Conservation (phyloP, 2,113 vertebrate genomes). For the Megaptera novaeangliae region DNA sequence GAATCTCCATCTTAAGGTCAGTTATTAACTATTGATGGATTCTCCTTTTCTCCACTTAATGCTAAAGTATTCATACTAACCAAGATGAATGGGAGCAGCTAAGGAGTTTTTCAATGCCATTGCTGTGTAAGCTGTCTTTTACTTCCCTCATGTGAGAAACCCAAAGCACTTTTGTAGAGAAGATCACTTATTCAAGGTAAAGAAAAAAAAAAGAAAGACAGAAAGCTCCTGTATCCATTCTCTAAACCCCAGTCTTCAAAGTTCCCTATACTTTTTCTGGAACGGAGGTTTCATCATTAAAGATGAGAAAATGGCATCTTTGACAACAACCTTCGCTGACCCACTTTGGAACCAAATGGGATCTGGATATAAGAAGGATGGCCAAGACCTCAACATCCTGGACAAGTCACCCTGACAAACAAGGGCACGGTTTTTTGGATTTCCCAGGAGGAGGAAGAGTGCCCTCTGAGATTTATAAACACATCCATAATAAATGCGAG, state of each 20-base stretch:
- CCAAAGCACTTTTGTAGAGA: constrained; percentile 68
- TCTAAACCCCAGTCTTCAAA: constrained; percentile 23
- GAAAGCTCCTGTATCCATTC: constrained; percentile 23
- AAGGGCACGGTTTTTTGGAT: constrained; percentile 72
- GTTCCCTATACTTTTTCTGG: background rate
- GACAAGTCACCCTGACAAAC: constrained; percentile 80
- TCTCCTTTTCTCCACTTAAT: constrained; percentile 85
- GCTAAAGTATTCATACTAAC: constrained; percentile 86
- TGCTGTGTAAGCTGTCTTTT: constrained; percentile 72
- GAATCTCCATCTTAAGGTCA: constrained; percentile 87
- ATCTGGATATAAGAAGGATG: constrained; percentile 68
- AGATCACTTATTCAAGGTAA: constrained; percentile 75
- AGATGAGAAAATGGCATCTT: constrained; percentile 70
- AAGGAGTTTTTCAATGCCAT: constrained; percentile 80
- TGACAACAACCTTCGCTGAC: constrained; percentile 77
- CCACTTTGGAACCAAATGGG: constrained; percentile 77
- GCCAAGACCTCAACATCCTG: background rate
- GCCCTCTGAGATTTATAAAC: constrained; percentile 97
- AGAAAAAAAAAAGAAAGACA: constrained; percentile 25
- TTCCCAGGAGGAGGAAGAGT: constrained; percentile 86
- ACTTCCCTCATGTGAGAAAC: constrained; percentile 71
- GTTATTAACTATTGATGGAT: constrained; percentile 89
- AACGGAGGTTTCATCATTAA: constrained; percentile 46
- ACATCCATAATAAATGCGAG: constrained; percentile 95
- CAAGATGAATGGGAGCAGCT: constrained; percentile 80